Evolutionary conservation across 1,140 invertebrate species (phyloP).

Genomic region (Pteromalus puparum): DNA sequence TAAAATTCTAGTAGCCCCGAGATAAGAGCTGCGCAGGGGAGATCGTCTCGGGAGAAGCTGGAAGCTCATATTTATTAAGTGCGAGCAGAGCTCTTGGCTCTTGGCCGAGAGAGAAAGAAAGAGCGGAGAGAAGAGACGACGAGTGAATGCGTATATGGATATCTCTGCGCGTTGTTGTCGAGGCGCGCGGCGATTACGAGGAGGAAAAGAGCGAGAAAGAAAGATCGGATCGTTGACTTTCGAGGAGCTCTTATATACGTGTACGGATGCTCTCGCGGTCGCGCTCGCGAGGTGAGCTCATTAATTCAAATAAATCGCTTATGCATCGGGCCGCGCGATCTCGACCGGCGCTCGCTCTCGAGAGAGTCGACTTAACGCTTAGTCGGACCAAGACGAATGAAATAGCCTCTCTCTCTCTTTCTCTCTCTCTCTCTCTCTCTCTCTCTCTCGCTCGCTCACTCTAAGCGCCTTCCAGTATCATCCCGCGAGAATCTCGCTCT

Average conservation of each 20-base stretch:
- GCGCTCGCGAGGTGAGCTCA: conserved; percentile 63
- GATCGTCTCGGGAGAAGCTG: background rate
- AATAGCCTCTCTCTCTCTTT: conserved; percentile 60
- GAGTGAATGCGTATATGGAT: conserved; percentile 6
- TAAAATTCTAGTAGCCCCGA: conserved; percentile 50
- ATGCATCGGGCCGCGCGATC: conserved; percentile 67
- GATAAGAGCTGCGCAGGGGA: conserved; percentile 24
- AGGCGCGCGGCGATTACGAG: conserved; percentile 12
- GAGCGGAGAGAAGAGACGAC: background rate
- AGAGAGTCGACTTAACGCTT: conserved; percentile 57
- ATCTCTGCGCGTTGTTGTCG: background rate
- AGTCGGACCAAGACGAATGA: conserved; percentile 68
- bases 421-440: no score
- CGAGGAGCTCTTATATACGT: conserved; percentile 24
- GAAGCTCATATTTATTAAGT: conserved; percentile 50
- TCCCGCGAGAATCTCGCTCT: conserved; percentile 59
- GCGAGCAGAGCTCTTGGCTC: conserved; percentile 13
- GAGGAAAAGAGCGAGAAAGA: conserved; percentile 21
- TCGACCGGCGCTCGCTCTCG: conserved; percentile 48
- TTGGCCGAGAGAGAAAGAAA: background rate
- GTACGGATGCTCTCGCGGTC: background rate
- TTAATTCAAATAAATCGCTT: conserved; percentile 73
- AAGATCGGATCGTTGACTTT: conserved; percentile 68
- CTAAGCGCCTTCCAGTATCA: conserved; percentile 44
- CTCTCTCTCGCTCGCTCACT: no score